Conservation (phyloP, 2,113 vertebrate species). For the Capreolus pygargus region DNA sequence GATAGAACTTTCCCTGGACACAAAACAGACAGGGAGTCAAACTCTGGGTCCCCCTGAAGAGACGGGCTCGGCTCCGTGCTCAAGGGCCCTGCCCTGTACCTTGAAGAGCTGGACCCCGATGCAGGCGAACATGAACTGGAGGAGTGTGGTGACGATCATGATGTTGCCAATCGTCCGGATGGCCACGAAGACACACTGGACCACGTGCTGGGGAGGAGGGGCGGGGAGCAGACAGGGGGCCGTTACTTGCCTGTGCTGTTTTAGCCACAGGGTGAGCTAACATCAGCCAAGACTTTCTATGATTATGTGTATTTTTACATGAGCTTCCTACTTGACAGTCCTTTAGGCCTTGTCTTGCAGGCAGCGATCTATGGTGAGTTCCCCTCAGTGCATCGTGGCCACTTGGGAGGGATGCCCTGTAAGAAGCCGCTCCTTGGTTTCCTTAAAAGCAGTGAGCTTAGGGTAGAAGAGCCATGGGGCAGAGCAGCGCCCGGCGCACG, state of each 20-base stretch:
- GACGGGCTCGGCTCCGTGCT: neutral
- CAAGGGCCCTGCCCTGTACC: constrained; percentile 77
- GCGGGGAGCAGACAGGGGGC: neutral
- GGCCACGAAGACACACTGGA: constrained; percentile 99
- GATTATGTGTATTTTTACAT: too few species aligned
- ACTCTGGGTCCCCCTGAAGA: neutral
- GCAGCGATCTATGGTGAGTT: too few species aligned
- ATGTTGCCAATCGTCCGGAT: constrained; percentile 99
- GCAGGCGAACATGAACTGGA: constrained; percentile 99
- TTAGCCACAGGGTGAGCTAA: neutral
- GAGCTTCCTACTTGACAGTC: neutral
- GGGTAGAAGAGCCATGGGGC: neutral
- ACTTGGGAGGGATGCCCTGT: neutral
- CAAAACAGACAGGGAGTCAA: constrained; percentile 69
- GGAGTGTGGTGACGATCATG: constrained; percentile 98
- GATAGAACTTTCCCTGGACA: constrained; percentile 95
- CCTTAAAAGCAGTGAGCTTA: neutral
- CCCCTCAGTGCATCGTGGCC: accelerated
- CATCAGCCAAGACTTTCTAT: accelerated
- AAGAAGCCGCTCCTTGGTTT: neutral
- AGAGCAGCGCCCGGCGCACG: neutral
- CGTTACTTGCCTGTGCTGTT: neutral
- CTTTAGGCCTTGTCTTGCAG: neutral
- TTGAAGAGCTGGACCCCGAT: constrained; percentile 99
- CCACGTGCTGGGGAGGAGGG: constrained; percentile 89